Evolutionary conservation across 92 coral and sea anemone species (phyloP), one percentile per base, ranked within the genome.

Genomic region (Porites cylindrica): DNA sequence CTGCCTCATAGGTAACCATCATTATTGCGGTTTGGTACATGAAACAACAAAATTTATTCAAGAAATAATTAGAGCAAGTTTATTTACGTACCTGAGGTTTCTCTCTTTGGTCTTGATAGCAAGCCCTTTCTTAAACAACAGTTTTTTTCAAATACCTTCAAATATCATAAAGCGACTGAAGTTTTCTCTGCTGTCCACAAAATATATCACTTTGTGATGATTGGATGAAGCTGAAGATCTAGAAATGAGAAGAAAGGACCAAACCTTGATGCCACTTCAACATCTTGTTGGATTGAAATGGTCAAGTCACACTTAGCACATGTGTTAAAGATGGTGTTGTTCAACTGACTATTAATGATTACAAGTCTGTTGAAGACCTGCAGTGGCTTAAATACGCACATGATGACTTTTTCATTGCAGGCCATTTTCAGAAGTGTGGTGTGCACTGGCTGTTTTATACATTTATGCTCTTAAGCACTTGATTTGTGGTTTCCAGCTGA

Each of bases 401-500:
- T 83, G 87, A 83, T 83, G 65, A 53, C 73, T 73, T 83, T 83
- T 83, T 83, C 73, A 83, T 83, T 83, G 87, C 73, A 51, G 87
- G 86, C 86, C 53, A 75, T 83, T 83, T 38, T 75, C 87, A 73
- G 74, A 16, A 74, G 73, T 47, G 73, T 63, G 19, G 65, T 65
- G 51, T 74, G 64, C 66, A 51, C 64, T 73, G 74, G 87, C 87
- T 83, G 87, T 74, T 74, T 47, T 74, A 61, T 64, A 18, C 87
- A 83, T 83, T 83, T 83, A 65, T 24, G 26, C 18, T 51, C 73
- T 16, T 83, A 64, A 73, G 52, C 73, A 51, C 72, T 73, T 73
- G 60, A 75, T 73, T 83, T 83, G 72, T 74, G 87, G 87, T 73
- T 83, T 83, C 87, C 87, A 83, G 87, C 87, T 83, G 87, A 75